Conservation (phyloP, 2,797 vertebrate species). For the Lateolabrax maculatus region DNA sequence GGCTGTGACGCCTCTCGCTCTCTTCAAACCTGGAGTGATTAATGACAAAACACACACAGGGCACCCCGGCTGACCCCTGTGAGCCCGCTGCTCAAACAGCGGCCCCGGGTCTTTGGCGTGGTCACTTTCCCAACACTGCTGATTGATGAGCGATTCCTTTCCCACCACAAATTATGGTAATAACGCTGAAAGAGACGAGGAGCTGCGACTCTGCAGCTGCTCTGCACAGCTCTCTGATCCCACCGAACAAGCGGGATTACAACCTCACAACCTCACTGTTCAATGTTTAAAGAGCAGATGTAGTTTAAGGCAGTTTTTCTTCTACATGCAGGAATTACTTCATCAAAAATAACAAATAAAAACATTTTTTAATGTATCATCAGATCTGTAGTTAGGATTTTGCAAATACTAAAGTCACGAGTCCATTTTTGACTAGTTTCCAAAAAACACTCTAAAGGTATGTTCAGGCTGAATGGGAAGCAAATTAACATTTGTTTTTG, state of each 20-base stretch:
- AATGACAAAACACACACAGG: slow-evolving; percentile 65
- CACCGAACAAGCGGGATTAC: not conserved
- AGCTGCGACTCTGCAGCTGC: slow-evolving; percentile 62
- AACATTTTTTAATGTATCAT: too few relatives aligned
- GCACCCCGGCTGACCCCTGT: slow-evolving; percentile 63
- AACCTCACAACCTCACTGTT: not conserved
- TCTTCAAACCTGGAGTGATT: slow-evolving; percentile 72
- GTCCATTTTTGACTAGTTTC: not conserved
- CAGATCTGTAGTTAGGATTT: not conserved
- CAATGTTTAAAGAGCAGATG: not conserved
- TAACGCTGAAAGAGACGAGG: slow-evolving; percentile 37
- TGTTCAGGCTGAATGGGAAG: not conserved
- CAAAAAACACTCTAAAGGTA: not conserved
- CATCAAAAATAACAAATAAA: too few relatives aligned
- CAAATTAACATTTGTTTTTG: not conserved
- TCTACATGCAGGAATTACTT: not conserved
- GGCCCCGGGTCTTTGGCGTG: slow-evolving; percentile 58
- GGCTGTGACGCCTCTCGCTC: slow-evolving; percentile 51
- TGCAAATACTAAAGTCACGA: not conserved
- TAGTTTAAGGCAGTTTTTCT: not conserved
- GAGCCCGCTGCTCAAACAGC: slow-evolving; percentile 67
- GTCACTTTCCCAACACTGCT: slow-evolving; percentile 75
- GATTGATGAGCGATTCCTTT: slow-evolving; percentile 77
- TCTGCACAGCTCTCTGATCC: slow-evolving; percentile 36
- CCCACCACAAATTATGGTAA: slow-evolving; percentile 77